These are phyloP conservation scores for Notoglanidium macrostoma DNA, from an alignment of 2,797 vertebrate genomes.

Conservation along the genomic window DNA sequence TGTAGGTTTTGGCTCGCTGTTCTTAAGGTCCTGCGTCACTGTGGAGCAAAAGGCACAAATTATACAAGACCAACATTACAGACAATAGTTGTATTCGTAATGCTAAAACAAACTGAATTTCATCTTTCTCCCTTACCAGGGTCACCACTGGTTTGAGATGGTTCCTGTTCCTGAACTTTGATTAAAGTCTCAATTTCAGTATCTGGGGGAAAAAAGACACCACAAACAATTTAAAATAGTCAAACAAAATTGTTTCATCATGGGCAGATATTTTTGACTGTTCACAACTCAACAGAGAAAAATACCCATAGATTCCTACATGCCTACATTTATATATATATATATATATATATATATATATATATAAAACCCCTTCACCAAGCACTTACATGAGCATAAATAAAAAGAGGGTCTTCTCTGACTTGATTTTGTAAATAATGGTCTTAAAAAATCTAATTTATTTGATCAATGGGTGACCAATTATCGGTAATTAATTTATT, in stretches of 20 bases:
- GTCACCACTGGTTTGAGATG: not conserved
- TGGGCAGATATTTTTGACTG: not conserved
- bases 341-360: not conserved
- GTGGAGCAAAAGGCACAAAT: not conserved
- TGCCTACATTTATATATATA: not conserved
- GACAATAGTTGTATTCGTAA: no score
- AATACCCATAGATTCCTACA: not conserved
- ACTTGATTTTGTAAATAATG: not conserved
- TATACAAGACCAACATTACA: not conserved
- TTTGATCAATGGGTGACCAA: not conserved
- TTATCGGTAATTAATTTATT: not conserved
- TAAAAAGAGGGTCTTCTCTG: not conserved
- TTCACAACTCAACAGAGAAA: no score
- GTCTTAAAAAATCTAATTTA: not conserved
- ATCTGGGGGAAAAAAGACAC: not conserved
- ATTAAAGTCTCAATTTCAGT: not conserved
- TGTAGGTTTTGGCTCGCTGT: not conserved
- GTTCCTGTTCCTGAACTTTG: not conserved
- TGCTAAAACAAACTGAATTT: not conserved
- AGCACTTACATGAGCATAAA: not conserved
- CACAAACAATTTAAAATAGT: not conserved
- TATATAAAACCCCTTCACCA: not conserved
- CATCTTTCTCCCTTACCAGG: not conserved
- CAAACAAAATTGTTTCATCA: not conserved
- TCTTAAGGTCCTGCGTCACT: conserved; percentile 4